Conservation (phyloP, 2,113 vertebrate genomes). For the Mirza zaza region DNA sequence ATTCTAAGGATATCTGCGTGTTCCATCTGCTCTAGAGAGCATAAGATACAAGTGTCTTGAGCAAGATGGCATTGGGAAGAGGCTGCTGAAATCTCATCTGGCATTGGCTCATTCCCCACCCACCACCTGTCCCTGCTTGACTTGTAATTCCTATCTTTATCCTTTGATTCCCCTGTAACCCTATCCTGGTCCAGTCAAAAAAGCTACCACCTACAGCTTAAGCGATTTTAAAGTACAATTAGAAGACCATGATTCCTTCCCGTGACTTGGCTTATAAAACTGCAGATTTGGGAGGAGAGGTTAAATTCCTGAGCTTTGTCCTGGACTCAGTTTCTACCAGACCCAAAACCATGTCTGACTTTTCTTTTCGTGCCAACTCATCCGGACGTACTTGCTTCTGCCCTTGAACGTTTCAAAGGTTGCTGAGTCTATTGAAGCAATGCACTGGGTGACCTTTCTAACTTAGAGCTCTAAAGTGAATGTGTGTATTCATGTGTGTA, state of each 20-base stretch:
- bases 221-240: background rate
- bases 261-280: conserved; percentile 10
- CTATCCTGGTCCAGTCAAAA: background rate
- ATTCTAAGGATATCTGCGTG: background rate
- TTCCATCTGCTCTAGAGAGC: background rate
- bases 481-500: background rate
- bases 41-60: background rate
- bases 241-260: background rate
- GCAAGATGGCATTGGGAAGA: background rate
- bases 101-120: background rate
- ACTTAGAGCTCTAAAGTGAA: background rate
- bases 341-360: background rate
- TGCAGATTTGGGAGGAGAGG: background rate
- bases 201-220: background rate
- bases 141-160: background rate
- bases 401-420: background rate
- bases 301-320: background rate
- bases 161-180: conserved; percentile 16
- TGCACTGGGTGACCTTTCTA: background rate
- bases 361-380: background rate
- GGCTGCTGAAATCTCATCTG: background rate
- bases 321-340: background rate
- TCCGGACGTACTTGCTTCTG: background rate
- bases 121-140: background rate
- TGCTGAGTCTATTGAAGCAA: background rate